Evolutionary conservation across 2,113 vertebrate genomes (phyloP).

Genomic region (Chlorodrepanis virens): DNA sequence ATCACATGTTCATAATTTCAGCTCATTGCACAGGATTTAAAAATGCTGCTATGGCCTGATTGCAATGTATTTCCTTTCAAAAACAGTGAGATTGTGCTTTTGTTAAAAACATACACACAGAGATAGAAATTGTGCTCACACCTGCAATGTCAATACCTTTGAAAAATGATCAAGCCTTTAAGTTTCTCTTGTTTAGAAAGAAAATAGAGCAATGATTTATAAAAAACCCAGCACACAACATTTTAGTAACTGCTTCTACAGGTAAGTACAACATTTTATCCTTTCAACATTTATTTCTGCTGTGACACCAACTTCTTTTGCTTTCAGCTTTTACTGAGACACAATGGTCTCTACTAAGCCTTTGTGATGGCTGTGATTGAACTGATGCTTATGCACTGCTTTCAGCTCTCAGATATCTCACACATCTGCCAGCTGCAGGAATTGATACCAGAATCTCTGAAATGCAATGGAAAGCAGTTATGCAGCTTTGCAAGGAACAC

Average conservation of each 20-base stretch:
- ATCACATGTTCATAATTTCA: background rate
- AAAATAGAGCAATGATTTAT: background rate
- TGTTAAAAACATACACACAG: background rate
- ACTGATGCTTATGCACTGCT: background rate
- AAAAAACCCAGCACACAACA: background rate
- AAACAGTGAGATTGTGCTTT: background rate
- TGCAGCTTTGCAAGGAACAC: background rate
- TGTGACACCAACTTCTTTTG: background rate
- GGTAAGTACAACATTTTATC: background rate
- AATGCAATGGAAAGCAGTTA: background rate
- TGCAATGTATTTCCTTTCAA: background rate
- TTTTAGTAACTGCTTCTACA: background rate
- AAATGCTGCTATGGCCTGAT: background rate
- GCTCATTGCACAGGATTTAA: background rate
- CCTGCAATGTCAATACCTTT: slow-evolving; percentile 1
- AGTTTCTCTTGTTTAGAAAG: background rate
- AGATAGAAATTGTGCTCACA: background rate
- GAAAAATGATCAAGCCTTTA: slow-evolving; percentile 21
- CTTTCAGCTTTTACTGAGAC: background rate
- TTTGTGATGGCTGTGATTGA: background rate
- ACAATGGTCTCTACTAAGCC: background rate
- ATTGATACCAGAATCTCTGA: background rate
- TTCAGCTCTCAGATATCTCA: background rate
- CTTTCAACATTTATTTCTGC: background rate
- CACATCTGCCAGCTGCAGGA: background rate